phyloP scores from a whole-genome alignment of 1,140 invertebrate species.

The Drosophila teissieri region DNA sequence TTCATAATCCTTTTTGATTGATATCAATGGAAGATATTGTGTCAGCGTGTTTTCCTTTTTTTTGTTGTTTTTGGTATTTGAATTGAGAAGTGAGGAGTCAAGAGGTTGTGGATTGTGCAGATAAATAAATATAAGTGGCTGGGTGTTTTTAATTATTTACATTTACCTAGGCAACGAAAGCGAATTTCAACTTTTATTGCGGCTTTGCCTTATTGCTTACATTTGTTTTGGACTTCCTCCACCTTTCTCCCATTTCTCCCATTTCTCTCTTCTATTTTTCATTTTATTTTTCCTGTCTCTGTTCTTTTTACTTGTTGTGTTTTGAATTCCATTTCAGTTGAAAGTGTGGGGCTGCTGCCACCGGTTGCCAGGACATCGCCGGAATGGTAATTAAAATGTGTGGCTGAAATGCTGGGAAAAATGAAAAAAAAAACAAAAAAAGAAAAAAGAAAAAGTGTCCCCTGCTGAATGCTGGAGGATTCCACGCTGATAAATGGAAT shows the following conservation, averaged over 20 bases:
- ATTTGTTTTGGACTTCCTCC: background rate
- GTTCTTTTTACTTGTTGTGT: background rate
- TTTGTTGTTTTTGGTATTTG: background rate
- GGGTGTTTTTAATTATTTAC: constrained; percentile 68
- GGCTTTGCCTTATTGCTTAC: constrained; percentile 47
- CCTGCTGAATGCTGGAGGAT: background rate
- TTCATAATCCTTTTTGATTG: constrained; percentile 70
- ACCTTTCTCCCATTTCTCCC: background rate
- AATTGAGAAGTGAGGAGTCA: background rate
- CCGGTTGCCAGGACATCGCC: constrained; percentile 36
- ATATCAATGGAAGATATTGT: constrained; percentile 29
- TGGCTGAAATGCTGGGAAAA: background rate
- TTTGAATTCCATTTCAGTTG: constrained; percentile 24
- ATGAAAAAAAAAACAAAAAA: too few relatives aligned
- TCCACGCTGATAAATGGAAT: constrained; percentile 23
- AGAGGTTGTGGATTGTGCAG: background rate
- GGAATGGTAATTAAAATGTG: constrained; percentile 37
- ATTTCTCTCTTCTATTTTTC: constrained; percentile 28
- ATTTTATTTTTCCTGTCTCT: background rate
- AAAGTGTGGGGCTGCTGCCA: background rate
- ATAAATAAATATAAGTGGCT: background rate
- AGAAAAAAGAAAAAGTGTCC: background rate
- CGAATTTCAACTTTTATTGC: constrained; percentile 46
- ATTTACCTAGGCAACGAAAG: constrained; percentile 62
- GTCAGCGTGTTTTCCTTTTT: background rate